phyloP scores from a whole-genome alignment of 2,888 invertebrate species.

The Ornithoptera alexandrae region DNA sequence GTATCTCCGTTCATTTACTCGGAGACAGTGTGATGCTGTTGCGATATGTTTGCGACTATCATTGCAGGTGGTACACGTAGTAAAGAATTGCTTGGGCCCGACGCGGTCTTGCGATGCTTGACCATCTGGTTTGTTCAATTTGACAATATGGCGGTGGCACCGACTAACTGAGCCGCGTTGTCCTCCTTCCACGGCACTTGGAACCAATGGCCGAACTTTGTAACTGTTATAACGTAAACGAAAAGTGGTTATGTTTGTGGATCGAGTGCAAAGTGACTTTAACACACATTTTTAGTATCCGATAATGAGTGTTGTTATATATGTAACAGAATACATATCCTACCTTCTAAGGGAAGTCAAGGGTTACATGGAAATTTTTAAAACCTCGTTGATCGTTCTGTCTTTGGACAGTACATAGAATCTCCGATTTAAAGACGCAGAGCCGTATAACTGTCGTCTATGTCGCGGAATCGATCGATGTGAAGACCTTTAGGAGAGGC shows the following conservation, averaged over 20 bases:
- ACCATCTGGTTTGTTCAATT: conserved; percentile 72
- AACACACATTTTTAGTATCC: conserved; percentile 28
- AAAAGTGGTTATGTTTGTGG: conserved; percentile 8
- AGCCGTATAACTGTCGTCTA: too few species aligned
- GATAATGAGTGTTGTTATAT: conserved; percentile 12
- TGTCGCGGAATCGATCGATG: too few species aligned
- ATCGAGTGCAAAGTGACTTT: conserved; percentile 32
- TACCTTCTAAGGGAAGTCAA: too few species aligned
- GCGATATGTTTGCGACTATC: conserved; percentile 65
- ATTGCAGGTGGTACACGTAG: conserved; percentile 69
- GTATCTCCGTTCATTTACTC: conserved; percentile 15
- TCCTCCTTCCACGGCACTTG: conserved; percentile 22
- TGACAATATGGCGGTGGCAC: conserved; percentile 45
- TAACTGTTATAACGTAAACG: background rate
- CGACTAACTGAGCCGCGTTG: conserved; percentile 39
- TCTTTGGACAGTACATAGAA: too few species aligned
- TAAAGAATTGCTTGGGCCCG: conserved; percentile 54
- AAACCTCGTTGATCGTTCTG: too few species aligned
- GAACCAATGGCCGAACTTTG: background rate
- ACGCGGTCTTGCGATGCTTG: conserved; percentile 68
- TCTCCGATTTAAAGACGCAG: too few species aligned
- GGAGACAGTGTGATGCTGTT: conserved; percentile 30
- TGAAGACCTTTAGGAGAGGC: too few species aligned
- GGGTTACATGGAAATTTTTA: too few species aligned
- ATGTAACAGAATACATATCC: conserved; percentile 8